Evolutionary conservation across 2,888 invertebrate species (phyloP).

Genomic region (Mythimna pallens): DNA sequence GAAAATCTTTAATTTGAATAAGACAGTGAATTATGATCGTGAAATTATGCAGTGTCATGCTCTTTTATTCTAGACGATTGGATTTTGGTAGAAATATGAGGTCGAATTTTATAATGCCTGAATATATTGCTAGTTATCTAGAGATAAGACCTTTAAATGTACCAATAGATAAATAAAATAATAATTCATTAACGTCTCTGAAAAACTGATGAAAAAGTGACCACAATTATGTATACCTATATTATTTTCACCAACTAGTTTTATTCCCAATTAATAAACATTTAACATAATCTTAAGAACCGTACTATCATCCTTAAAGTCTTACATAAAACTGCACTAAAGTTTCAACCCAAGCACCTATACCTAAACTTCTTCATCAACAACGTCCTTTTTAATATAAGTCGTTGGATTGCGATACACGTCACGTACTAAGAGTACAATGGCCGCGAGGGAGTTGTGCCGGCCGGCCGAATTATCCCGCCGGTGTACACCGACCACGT

Average conservation of each 20-base stretch:
- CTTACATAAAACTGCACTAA: constrained; percentile 6
- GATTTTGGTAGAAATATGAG: too few relatives aligned
- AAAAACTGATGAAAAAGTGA: neutral
- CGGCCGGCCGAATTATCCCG: constrained; percentile 69
- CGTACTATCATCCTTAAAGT: neutral
- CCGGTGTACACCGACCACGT: constrained; percentile 69
- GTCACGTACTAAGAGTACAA: constrained; percentile 74
- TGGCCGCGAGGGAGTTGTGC: constrained; percentile 67
- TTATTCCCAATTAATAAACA: neutral
- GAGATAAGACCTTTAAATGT: too few relatives aligned
- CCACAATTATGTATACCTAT: too few relatives aligned
- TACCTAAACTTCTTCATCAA: constrained; percentile 64
- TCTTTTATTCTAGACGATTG: neutral
- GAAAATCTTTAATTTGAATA: constrained; percentile 39
- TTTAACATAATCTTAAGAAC: neutral
- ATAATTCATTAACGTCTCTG: neutral
- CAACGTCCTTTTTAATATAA: constrained; percentile 72
- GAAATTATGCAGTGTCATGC: constrained; percentile 11
- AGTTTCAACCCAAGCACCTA: constrained; percentile 42
- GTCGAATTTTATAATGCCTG: neutral
- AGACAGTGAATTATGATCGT: constrained; percentile 22
- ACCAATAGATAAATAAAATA: neutral
- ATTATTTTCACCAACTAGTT: neutral
- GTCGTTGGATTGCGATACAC: constrained; percentile 71
- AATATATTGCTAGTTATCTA: neutral